Conservation (phyloP, 2,113 vertebrate species). For the Rhabdomys dilectus region DNA sequence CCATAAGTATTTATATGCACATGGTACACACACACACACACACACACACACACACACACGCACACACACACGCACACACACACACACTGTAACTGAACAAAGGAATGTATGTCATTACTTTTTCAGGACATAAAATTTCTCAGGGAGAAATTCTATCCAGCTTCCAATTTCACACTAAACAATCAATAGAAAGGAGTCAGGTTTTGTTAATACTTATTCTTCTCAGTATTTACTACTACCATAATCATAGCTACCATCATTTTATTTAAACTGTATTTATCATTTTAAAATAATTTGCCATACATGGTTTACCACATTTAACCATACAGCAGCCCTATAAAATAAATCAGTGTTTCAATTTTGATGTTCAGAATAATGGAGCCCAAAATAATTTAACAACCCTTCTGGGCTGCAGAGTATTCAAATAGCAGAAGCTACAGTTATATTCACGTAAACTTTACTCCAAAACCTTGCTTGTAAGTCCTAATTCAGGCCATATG, state of each 20-base stretch:
- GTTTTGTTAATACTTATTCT: not conserved
- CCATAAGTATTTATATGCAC: not conserved
- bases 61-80: not conserved
- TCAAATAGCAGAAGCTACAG: constrained; percentile 9
- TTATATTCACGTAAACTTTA: constrained; percentile 45
- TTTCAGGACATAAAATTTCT: not conserved
- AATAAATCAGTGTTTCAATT: not conserved
- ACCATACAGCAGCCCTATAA: not conserved
- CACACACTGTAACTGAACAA: not conserved
- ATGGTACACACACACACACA: not conserved
- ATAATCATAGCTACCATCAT: not conserved
- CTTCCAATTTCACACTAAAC: not conserved
- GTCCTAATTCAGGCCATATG: not conserved
- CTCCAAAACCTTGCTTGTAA: not conserved
- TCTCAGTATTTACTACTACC: not conserved
- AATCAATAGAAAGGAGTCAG: not conserved
- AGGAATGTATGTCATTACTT: not conserved
- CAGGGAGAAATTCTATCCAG: not conserved
- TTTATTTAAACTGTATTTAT: constrained; percentile 12
- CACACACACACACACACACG: not conserved
- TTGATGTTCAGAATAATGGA: constrained; percentile 1
- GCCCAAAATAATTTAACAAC: constrained; percentile 4
- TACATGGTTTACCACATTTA: not conserved
- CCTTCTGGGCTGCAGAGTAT: not conserved
- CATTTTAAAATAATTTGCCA: not conserved